phyloP scores from a whole-genome alignment of 2,888 invertebrate genomes.

The Drepana falcataria region DNA sequence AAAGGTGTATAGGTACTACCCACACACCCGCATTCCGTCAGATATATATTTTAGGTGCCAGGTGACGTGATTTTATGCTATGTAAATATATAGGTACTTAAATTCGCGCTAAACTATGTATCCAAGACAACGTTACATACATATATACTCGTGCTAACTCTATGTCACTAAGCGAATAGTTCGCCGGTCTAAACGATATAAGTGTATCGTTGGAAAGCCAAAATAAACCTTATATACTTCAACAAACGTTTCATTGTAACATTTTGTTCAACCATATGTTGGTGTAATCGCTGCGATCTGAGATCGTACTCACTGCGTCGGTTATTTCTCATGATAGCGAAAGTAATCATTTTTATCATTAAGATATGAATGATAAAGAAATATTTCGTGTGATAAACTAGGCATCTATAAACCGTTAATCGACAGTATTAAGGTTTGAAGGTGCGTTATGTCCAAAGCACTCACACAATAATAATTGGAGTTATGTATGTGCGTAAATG shows the following conservation, averaged over 20 bases:
- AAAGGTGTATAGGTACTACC: no score
- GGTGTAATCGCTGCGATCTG: background rate
- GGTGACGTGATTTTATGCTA: no score
- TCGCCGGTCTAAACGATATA: background rate
- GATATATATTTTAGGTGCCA: no score
- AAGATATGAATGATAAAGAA: background rate
- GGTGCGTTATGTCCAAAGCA: no score
- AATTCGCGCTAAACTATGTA: no score
- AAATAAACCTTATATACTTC: background rate
- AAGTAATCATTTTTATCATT: background rate
- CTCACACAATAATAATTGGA: no score
- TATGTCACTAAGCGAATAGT: background rate
- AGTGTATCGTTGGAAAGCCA: background rate
- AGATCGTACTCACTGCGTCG: background rate
- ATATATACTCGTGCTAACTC: constrained; percentile 3
- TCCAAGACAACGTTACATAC: background rate
- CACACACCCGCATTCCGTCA: no score
- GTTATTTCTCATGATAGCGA: background rate
- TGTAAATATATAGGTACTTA: no score
- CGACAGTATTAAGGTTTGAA: no score
- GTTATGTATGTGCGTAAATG: no score
- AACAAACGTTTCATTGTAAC: background rate
- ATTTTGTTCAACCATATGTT: background rate
- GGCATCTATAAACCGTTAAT: no score
- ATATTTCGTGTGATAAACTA: background rate